phyloP scores from a whole-genome alignment of 1,140 invertebrate genomes.

The Zaprionus africanus region DNA sequence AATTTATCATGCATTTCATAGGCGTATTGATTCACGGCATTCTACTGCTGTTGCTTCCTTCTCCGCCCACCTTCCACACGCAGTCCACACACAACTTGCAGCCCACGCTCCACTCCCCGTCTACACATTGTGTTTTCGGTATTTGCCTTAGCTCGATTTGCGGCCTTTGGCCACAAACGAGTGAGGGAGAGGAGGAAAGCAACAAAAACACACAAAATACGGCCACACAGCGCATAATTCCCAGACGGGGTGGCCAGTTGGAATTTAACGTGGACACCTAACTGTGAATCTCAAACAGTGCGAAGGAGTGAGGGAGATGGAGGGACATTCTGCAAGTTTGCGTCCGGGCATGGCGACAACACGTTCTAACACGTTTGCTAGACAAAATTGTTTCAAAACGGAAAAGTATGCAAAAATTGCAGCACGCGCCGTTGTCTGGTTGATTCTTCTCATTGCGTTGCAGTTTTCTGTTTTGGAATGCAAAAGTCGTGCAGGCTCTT shows the following conservation, averaged over 20 bases:
- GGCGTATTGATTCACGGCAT: slow-evolving; percentile 27
- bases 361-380: slow-evolving; percentile 53
- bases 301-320: background rate
- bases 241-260: slow-evolving; percentile 53
- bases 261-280: slow-evolving; percentile 45
- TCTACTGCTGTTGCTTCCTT: background rate
- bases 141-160: slow-evolving; percentile 42
- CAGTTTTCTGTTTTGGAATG: slow-evolving; percentile 52
- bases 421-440: slow-evolving; percentile 45
- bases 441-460: slow-evolving; percentile 40
- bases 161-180: slow-evolving; percentile 51
- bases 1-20: slow-evolving; percentile 45
- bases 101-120: background rate
- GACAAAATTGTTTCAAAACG: slow-evolving; percentile 58
- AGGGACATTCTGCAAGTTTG: slow-evolving; percentile 21
- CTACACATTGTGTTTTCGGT: slow-evolving; percentile 18
- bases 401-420: slow-evolving; percentile 56
- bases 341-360: slow-evolving; percentile 10
- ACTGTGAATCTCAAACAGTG: slow-evolving; percentile 7
- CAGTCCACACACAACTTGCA: background rate
- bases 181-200: slow-evolving; percentile 26
- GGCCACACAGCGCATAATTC: slow-evolving; percentile 59
- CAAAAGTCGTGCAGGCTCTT: slow-evolving; percentile 39
- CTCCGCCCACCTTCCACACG: background rate
- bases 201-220: slow-evolving; percentile 43